A percentile compares a stretch with the other conserved stretches of the same genome.
Evolutionary conservation across 2,113 vertebrate genomes (phyloP).

Genomic region (Acrocephalus kingi): DNA sequence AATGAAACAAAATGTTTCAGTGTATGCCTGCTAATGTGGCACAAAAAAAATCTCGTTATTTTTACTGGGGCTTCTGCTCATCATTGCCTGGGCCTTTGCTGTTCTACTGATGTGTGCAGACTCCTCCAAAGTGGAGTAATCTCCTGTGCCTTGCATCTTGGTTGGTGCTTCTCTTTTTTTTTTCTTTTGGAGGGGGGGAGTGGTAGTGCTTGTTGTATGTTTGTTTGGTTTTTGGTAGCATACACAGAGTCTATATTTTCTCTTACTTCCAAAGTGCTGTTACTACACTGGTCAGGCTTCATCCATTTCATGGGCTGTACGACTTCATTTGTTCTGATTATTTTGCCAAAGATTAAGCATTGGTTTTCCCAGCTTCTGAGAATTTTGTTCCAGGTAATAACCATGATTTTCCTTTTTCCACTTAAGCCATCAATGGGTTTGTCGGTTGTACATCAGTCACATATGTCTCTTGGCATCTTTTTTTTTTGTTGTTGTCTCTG

Average conservation of each 20-base stretch:
- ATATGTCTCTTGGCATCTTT: not conserved
- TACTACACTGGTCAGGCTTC: not conserved
- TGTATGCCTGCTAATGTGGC: not conserved
- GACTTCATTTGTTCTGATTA: not conserved
- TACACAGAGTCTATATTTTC: not conserved
- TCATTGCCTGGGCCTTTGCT: not conserved
- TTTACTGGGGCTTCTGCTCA: not conserved
- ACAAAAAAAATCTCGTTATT: not conserved
- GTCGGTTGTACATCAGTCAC: not conserved
- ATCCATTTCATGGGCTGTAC: not conserved
- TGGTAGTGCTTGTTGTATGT: not conserved
- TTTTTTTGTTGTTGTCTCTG: not conserved
- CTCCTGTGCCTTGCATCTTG: not conserved
- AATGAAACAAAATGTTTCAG: not conserved
- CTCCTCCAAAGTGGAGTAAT: not conserved
- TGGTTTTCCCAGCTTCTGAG: not conserved
- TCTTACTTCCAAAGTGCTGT: not conserved
- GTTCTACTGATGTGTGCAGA: not conserved
- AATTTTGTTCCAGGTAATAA: not conserved
- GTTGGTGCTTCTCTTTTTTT: not conserved
- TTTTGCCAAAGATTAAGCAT: not conserved
- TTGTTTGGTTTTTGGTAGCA: not conserved
- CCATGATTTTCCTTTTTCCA: not conserved
- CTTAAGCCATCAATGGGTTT: not conserved
- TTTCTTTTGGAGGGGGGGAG: rapidly evolving